These are phyloP conservation scores for Petrosia ficiformis DNA, from an alignment of 37 sponge, comb jelly and placozoan species.

Conservation along the genomic window DNA sequence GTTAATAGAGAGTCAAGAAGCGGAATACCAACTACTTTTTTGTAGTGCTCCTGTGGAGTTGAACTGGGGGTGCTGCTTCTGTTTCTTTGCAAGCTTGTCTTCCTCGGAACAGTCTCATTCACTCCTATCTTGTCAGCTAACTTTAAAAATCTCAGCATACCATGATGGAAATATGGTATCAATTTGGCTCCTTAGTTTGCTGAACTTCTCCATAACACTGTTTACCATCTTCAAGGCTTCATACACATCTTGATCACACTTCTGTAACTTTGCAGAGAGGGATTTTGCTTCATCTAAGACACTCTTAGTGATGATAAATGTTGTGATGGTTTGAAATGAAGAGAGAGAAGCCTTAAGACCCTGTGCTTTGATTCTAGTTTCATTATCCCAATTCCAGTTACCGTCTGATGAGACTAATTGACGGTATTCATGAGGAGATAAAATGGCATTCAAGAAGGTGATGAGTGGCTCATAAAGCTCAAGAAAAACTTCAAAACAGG, in stretches of 20 bases:
- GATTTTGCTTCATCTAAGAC: slow-evolving; percentile 29
- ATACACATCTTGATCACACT: slow-evolving; percentile 43
- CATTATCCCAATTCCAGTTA: slow-evolving; percentile 46
- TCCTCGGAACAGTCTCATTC: slow-evolving; percentile 28
- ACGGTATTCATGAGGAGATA: slow-evolving; percentile 28
- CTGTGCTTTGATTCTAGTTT: slow-evolving; percentile 43
- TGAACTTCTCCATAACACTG: slow-evolving; percentile 25
- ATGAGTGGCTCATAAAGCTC: slow-evolving; percentile 37
- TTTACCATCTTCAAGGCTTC: slow-evolving; percentile 32
- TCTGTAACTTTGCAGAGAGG: slow-evolving; percentile 49
- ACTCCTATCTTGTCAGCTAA: slow-evolving; percentile 37
- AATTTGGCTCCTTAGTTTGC: slow-evolving; percentile 15
- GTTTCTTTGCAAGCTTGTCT: slow-evolving; percentile 23
- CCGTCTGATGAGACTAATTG: slow-evolving; percentile 4
- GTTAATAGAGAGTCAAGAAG: slow-evolving; percentile 36
- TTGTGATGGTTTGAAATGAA: slow-evolving; percentile 39
- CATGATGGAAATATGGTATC: slow-evolving; percentile 26
- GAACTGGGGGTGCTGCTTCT: slow-evolving; percentile 20
- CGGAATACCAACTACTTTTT: slow-evolving; percentile 30
- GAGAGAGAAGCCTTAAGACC: slow-evolving; percentile 35
- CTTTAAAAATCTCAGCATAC: slow-evolving; percentile 30
- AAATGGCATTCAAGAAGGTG: slow-evolving; percentile 36
- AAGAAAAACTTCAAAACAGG: slow-evolving; percentile 19
- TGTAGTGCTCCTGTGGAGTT: slow-evolving; percentile 40
- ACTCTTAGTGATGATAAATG: slow-evolving; percentile 38